Evolutionary conservation across 2,888 invertebrate species (phyloP), one percentile per base, ranked within the genome.

Genomic region (Stenolophus ochropezus): DNA sequence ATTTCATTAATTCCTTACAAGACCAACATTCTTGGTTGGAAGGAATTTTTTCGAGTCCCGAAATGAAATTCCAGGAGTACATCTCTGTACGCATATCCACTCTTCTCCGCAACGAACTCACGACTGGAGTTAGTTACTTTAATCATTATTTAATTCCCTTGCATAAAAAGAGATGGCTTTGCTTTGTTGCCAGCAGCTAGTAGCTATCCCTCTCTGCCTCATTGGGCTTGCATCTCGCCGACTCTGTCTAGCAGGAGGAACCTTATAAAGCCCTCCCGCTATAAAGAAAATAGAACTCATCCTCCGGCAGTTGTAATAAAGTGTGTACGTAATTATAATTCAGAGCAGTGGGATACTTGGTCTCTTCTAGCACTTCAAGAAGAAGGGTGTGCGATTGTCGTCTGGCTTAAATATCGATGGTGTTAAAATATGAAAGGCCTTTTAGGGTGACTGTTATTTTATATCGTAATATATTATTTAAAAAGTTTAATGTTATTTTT

Each of bases 101-200:
- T 1, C 27, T 69, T 14, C 69, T 42, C 25, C 14, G 18, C 14
- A 20, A 65, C 23, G 49, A 49, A 49, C 53, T 53, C 69, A 69
- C 18, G 25, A 33, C 42, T 33, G 14, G 27, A 69, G 69, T 69
- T 69, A 69, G 69, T 69, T 69, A 69, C 69, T 69, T 69, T 69
- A 69, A 69, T 69, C 69, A 69, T 69, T 69, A 69, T 69, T 69
- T 69, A 69, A 69, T 69, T 69, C 69, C 69, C 27, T 14, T 11
- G 69, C 69, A 69, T 69, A 69, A 69, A 69, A 69, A 69, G 69
- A 27, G 69, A 69, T 69, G 69, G 69, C 69, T 69, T 69, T 33
- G 69, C 69, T 69, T 69, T 69, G 69, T 69, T 8, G 27, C 16
- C 23, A 56, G 56, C 56, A 49, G 14, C 8, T 14, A 18, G 18